Percentiles rank a stretch among this genome's conserved stretches.
Conservation (phyloP, 2,113 vertebrate genomes). For the Propithecus coquereli region DNA sequence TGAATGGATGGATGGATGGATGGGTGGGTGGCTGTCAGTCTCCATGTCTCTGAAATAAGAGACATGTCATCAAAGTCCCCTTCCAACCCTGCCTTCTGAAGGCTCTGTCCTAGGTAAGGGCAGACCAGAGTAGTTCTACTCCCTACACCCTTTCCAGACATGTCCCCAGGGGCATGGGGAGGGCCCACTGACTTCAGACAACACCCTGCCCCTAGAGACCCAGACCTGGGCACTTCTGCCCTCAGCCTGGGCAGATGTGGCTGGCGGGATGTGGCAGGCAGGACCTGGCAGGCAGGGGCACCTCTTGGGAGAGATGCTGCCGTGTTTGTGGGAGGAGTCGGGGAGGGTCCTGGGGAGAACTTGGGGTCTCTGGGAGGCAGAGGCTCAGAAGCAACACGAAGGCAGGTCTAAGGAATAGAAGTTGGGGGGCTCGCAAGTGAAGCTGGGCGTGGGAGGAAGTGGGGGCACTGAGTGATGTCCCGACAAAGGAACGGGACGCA, state of each 20-base stretch:
- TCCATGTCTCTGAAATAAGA: background rate
- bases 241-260: background rate
- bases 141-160: background rate
- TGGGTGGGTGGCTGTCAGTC: background rate
- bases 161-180: too few species aligned
- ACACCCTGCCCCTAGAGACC: background rate
- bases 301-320: background rate
- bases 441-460: accelerated
- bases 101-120: background rate
- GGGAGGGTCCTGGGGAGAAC: background rate
- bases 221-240: background rate
- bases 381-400: too few species aligned
- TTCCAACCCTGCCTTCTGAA: background rate
- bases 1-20: too few species aligned
- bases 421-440: too few species aligned
- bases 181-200: background rate
- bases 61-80: background rate
- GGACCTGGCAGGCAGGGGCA: accelerated
- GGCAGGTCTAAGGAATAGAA: background rate
- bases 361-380: background rate
- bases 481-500: accelerated
- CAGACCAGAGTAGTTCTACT: background rate
- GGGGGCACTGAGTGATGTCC: background rate
- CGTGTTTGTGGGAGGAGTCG: background rate
- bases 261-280: too few species aligned